Evolutionary conservation across 2,888 invertebrate species (phyloP).

Genomic region (Dolomedes plantarius): DNA sequence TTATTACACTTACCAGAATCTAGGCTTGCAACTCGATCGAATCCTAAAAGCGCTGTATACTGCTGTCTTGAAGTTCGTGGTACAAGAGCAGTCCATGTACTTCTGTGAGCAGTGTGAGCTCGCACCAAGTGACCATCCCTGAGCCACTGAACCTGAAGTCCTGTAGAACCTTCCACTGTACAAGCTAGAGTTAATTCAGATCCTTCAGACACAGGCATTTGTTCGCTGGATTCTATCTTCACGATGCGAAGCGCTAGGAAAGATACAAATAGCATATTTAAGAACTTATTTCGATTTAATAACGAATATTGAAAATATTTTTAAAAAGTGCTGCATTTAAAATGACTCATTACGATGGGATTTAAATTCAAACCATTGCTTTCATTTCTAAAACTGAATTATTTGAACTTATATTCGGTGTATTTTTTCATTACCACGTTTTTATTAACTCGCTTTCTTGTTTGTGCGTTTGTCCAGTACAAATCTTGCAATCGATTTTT

Average conservation of each 20-base stretch:
- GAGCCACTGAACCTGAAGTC: constrained; percentile 72
- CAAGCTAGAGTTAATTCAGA: constrained; percentile 72
- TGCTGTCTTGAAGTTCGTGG: constrained; percentile 65
- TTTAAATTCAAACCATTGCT: no score
- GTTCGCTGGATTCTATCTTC: constrained; percentile 54
- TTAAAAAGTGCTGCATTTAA: no score
- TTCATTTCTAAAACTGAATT: no score
- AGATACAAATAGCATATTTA: no score
- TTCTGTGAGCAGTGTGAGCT: constrained; percentile 36
- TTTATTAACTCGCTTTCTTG: no score
- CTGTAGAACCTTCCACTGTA: constrained; percentile 72
- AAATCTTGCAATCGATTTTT: no score
- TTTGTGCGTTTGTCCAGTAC: no score
- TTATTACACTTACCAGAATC: constrained; percentile 68
- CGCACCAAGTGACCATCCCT: constrained; percentile 70
- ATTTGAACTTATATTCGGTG: no score
- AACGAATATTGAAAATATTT: no score
- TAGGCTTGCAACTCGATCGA: constrained; percentile 49
- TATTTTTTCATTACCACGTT: no score
- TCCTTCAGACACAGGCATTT: constrained; percentile 63
- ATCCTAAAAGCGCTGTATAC: constrained; percentile 59
- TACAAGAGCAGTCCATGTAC: constrained; percentile 59
- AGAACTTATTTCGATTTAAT: no score
- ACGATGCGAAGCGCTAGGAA: constrained; percentile 51
- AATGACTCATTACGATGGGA: no score